These are phyloP conservation scores for Amphibalanus amphitrite DNA, from an alignment of 1,140 invertebrate genomes.

Conservation along the genomic window DNA sequence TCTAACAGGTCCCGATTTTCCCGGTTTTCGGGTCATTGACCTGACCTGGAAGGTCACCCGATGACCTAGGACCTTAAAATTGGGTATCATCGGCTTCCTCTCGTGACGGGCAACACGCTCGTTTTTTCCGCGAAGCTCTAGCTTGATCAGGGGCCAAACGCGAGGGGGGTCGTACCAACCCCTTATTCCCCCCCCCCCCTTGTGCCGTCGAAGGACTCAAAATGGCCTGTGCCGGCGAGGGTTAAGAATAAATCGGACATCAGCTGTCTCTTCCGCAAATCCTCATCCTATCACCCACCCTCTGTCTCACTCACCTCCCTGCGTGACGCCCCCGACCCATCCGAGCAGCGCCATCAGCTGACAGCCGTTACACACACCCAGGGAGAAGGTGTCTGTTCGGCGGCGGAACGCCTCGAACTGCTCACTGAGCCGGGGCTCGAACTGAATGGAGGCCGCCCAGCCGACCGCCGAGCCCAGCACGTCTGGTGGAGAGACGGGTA, in stretches of 20 bases:
- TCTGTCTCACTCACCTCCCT: constrained; percentile 10
- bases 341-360: constrained; percentile 80
- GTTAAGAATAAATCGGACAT: not conserved
- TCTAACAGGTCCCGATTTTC: too few relatives aligned
- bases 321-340: constrained; percentile 41
- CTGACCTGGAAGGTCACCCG: too few relatives aligned
- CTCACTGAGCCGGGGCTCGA: constrained; percentile 40
- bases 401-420: constrained; percentile 55
- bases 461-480: constrained; percentile 92
- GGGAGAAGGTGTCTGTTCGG: constrained; percentile 70
- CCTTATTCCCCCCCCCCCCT: too few relatives aligned
- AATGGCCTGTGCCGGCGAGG: too few relatives aligned
- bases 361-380: constrained; percentile 95
- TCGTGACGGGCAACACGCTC: too few relatives aligned
- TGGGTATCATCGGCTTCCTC: too few relatives aligned
- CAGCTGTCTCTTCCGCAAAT: not conserved
- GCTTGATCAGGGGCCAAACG: too few relatives aligned
- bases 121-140: too few relatives aligned
- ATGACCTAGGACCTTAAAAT: too few relatives aligned
- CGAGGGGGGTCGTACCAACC: too few relatives aligned
- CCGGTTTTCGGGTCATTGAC: too few relatives aligned
- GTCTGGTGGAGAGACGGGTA: constrained; percentile 37
- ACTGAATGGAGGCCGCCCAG: constrained; percentile 82
- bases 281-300: not conserved
- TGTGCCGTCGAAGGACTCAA: too few relatives aligned